Evolutionary conservation across 1,140 invertebrate species (phyloP).

Genomic region (Drosophila ficusphila): DNA sequence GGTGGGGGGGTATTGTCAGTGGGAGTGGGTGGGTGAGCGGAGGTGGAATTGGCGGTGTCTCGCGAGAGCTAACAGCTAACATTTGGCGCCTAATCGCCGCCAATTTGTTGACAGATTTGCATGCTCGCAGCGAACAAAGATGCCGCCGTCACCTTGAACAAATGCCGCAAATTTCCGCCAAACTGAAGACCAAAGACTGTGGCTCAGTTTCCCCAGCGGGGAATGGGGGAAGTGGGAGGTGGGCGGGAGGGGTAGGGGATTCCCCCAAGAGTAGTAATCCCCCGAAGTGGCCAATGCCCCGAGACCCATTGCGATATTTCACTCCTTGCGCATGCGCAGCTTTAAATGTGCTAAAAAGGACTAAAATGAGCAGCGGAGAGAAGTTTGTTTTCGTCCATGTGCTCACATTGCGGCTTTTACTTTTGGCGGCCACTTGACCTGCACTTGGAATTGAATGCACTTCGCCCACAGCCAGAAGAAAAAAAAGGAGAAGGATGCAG

Average conservation of each 20-base stretch:
- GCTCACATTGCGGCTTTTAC: constrained; percentile 27
- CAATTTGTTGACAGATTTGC: constrained; percentile 75
- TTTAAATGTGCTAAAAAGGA: constrained; percentile 36
- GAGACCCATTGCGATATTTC: background rate
- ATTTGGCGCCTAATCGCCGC: constrained; percentile 55
- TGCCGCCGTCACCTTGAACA: constrained; percentile 32
- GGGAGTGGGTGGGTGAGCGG: background rate
- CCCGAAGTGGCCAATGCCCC: background rate
- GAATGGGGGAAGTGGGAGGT: constrained; percentile 22
- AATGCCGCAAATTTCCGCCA: constrained; percentile 52
- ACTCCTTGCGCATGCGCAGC: constrained; percentile 55
- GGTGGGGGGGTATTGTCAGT: too few relatives aligned
- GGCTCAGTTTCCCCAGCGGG: too few relatives aligned
- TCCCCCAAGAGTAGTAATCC: constrained; percentile 15
- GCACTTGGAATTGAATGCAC: constrained; percentile 63
- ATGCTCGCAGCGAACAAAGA: constrained; percentile 38
- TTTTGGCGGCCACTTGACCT: constrained; percentile 69
- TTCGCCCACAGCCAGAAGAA: constrained; percentile 28
- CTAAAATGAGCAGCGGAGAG: constrained; percentile 49
- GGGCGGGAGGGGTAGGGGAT: too few relatives aligned
- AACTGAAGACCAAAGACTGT: background rate
- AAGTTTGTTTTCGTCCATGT: constrained; percentile 54
- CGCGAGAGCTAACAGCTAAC: too few relatives aligned
- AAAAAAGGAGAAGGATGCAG: constrained; percentile 27
- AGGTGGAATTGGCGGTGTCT: background rate